Evolutionary conservation across 2,888 invertebrate species (phyloP), one percentile per base, ranked within the genome.

Genomic region (Drosophila maculinotata): DNA sequence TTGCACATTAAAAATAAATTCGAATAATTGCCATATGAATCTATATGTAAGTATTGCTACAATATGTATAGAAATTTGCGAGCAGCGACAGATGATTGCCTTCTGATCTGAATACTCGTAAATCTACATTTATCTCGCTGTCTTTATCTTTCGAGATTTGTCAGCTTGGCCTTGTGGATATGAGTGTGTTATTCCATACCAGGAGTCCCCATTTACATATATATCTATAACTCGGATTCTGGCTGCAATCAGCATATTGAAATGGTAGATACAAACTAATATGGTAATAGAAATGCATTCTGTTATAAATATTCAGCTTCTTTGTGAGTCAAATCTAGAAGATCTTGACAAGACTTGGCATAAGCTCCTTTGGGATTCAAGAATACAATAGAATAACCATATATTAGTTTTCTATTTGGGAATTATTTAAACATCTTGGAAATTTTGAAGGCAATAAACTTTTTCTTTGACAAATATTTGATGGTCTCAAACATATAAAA

Each of bases 1-100:
- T 71, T 64, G 79, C 49, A 66, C 64, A 81, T 83, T 80, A 80
- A 76, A 80, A 84, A 81, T 81, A 84, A 78, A 80, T 84, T 80
- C 76, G 48, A 66, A 82, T 85, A 82, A 79, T 82, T 72, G 79
- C 77, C 78, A 69, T 58, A 68, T 66, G 68, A 72, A 81, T 72
- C 65, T 62, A 60, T 58, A 35, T 51, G 23, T 41, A 38, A 42
- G 26, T 45, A 31, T 14, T n/a, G n/a, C n/a, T n/a, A 26, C 14
- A 31, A 25, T 35, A 35, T 49, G 8, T n/a, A 10, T 47, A 30
- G 38, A n/a, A 17, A 35, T 23, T 20, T 54, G 36, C 7, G 47
- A 15, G 6, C 23, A 26, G 42, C 26, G 35, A 59, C 28, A 59
- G 25, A 33, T 49, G 33, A 72, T 68, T 49, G 60, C 45, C 45